Base-by-base conservation (phyloP, 2,888 invertebrate genomes). In the Nineta flava region DNA sequence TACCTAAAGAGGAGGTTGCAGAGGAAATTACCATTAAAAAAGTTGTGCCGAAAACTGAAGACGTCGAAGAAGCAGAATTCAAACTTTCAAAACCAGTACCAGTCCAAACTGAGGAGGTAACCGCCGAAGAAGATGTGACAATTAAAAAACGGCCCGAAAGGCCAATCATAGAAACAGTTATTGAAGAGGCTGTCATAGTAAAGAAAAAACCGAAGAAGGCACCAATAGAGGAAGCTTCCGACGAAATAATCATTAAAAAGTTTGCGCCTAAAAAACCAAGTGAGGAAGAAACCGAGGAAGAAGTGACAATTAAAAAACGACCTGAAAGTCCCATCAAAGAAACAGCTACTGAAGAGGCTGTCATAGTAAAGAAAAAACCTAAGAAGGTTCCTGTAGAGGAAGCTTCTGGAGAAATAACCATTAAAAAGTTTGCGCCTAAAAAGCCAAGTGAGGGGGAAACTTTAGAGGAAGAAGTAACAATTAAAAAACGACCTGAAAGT, bases 351-450 rank as follows among this genome's bases (percentile, higher is more conserved):
- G 58, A 60, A 34, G 58, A 61, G 52, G 52, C 60, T n/a, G 59
- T 59, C 31, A 57, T 63, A 42, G 59, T 56, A 50, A 62, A 26
- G 58, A 26, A 26, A 26, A 53, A 52, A 10, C 4, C 54, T 3
- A 56, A 21, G 26, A 49, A 52, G 4, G 12, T 15, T 52, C 74
- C 65, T 56, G 70, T 64, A 4, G 70, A 80, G 60, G 76, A 80
- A 60, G 72, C 73, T 52, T 73, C 76, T 45, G 76, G 79, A 62
- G 79, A 79, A 63, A 72, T 85, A 21, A 87, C 82, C 0, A 73
- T 87, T 13, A 84, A 83, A 62, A 84, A 83, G 7, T 7, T 16
- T 60, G 68, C 46, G 55, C 63, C 55, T 57, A 69, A 60, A 65
- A 57, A 56, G 53, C 55, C 56, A 7, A 50, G 48, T 2, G 63